Percentiles rank a stretch among this genome's conserved stretches.
These are phyloP conservation scores for Drosophila pallidifrons DNA, from an alignment of 1,140 invertebrate species.

Conservation along the genomic window DNA sequence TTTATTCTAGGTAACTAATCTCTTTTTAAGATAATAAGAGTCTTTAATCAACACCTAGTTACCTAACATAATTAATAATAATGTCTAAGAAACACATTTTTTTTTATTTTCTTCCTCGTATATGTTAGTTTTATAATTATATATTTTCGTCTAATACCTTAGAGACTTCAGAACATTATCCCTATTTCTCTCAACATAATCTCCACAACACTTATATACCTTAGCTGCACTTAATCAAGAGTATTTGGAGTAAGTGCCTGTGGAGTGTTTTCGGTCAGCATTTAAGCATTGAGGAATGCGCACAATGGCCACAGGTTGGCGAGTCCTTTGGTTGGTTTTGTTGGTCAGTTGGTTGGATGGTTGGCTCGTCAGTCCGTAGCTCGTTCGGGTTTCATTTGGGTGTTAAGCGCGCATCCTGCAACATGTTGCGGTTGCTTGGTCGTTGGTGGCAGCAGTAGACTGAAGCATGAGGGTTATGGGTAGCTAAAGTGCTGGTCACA, in stretches of 20 bases:
- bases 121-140: no score
- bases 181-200: no score
- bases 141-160: no score
- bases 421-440: conserved; percentile 69
- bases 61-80: no score
- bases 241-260: conserved; percentile 25
- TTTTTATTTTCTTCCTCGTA: no score
- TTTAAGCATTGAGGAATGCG: conserved; percentile 73
- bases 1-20: no score
- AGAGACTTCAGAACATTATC: no score
- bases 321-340: conserved; percentile 41
- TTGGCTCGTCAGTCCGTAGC: conserved; percentile 10
- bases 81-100: no score
- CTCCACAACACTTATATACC: not conserved
- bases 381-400: conserved; percentile 42
- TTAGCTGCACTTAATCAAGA: not conserved
- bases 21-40: no score
- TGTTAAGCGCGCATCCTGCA: conserved; percentile 58
- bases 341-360: not conserved
- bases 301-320: conserved; percentile 74
- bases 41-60: no score
- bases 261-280: conserved; percentile 43
- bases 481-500: conserved; percentile 35
- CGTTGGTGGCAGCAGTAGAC: not conserved
- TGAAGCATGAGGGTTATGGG: not conserved